Evolutionary conservation across 92 coral and sea anemone species (phyloP), one percentile per base, ranked within the genome.

Genomic region (Pocillopora grandis): DNA sequence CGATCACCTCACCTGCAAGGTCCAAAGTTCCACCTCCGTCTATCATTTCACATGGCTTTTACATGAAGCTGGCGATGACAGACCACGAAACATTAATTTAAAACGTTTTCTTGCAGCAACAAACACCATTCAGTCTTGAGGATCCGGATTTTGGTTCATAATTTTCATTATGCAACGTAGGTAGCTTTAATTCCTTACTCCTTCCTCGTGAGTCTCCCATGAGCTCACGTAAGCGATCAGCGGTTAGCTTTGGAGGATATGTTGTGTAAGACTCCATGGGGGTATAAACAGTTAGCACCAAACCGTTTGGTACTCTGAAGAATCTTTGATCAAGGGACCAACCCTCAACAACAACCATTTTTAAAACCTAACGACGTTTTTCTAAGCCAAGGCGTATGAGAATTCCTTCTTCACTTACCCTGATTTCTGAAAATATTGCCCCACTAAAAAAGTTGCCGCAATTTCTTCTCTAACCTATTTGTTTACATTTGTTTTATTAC

Each of bases 41-140:
- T 60, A 58, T 71, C 85, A 62, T 71, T 37, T 71, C 85, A 81
- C 77, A 71, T 81, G 23, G 76, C 60, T 71, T 12, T 17, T 13
- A 36, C 9, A 60, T 10, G 20, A 58, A 58, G 59, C 27, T n/a
- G 49, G 58, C 1, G 20, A 59, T 15, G 17, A 6, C 8, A 27
- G 23, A 19, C 11, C 3, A 42, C 52, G 1, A 17, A 8, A 59
- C 1, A 77, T 20, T 0, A 23, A 23, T 31, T 15, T 20, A 55
- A 11, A 16, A 58, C 57, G n/a, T 58, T 42, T 10, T 10, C 16
- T 57, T 20, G 72, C 82, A 19, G 58, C 17, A 65, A 65, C 13
- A 12, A 65, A 20, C 57, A 36, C 21, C 56, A 21, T 49, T 48
- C 62, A 36, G 20, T n/a, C n/a, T 12, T 21, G 19, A 37, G 15